Percentiles rank a stretch among this genome's conserved stretches.
phyloP scores from a whole-genome alignment of 1,140 invertebrate species.

The Yoshiicerus persimilis region DNA sequence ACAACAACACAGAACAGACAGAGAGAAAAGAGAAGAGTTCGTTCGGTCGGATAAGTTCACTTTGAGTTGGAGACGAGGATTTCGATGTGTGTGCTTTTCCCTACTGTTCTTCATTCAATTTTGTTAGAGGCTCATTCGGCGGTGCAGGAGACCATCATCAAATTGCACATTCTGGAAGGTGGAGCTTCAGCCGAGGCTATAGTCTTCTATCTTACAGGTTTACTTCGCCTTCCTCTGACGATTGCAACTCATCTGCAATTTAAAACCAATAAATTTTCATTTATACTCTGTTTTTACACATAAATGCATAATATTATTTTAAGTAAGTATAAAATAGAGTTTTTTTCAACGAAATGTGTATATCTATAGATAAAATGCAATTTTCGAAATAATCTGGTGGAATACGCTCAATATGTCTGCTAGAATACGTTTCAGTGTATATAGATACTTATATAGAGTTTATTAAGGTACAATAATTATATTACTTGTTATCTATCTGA shows the following conservation, averaged over 20 bases:
- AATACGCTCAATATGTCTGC: no score
- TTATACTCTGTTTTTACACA: not conserved
- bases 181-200: not conserved
- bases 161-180: constrained; percentile 1
- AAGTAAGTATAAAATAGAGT: no score
- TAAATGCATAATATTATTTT: no score
- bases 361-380: no score
- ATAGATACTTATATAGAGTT: no score
- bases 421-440: no score
- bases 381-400: no score
- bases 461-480: no score
- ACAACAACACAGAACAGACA: not conserved
- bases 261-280: not conserved
- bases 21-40: not conserved
- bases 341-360: no score
- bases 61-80: not conserved
- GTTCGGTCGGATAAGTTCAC: not conserved
- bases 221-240: constrained; percentile 1
- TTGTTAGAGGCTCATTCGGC: not conserved
- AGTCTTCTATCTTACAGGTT: constrained; percentile 7
- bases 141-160: constrained; percentile 5
- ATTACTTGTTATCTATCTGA: no score
- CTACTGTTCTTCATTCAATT: not conserved
- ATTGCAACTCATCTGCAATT: constrained; percentile 22
- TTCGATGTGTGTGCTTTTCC: not conserved